Base-by-base conservation (phyloP, 2,797 vertebrate species). In the Lutjanus campechanus region DNA sequence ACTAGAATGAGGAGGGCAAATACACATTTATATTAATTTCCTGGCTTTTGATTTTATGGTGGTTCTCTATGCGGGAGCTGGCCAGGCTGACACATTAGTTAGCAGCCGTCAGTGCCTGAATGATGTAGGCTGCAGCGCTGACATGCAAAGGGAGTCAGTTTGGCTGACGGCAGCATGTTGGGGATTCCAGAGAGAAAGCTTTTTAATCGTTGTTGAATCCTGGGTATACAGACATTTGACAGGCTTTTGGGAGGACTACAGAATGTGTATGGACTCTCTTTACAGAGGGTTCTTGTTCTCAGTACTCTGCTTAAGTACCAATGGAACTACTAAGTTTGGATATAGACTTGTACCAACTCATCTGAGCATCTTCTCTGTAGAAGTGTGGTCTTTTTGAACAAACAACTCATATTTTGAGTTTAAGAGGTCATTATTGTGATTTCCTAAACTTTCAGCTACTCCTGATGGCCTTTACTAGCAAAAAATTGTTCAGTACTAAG, bases 101-200 rank as follows among this genome's bases (percentile, higher is more conserved):
- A 22, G 29, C 3, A 59, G 22, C 54, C 5, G 4, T 43, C 54
- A 47, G 43, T 3, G 36, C 7, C n/a, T 67, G 51, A 46, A 36
- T 59, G 55, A 58, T 53, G 67, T 13, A 50, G 67, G 40, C 29
- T 17, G 58, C n/a, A 47, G 43, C 36, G 7, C 41, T 69, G 73
- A 75, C 49, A 36, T 44, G 54, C 41, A 17, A 58, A 65, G 36
- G 7, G 65, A 81, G 71, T 68, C 56, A 51, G 66, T 79, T 49
- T 59, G 47, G 73, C 69, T 71, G 72, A 85, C n/a, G 60, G 71
- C 62, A 75, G 73, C 73, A 73, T 49, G 77, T 40, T 7, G 7
- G 51, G 19, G 79, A 87, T 83, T 73, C 49, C n/a, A 54, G 61
- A 70, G 1, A 72, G 51, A 71, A 80, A 78, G 66, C 55, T 29